phyloP scores from a whole-genome alignment of 2,113 vertebrate species.

The Ceratotherium simum region DNA sequence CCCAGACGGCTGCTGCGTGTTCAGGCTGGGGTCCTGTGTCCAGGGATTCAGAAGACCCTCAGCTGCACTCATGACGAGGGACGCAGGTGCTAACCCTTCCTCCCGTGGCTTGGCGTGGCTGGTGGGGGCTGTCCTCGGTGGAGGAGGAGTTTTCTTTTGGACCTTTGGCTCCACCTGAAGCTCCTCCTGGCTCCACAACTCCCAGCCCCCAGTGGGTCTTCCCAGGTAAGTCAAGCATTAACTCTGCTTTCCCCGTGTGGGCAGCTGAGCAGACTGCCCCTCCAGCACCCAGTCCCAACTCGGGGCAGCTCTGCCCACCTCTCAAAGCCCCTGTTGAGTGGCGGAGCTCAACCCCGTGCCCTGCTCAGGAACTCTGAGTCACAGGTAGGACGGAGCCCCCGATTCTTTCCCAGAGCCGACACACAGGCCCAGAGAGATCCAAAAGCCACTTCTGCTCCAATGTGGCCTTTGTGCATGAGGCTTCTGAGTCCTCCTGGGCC shows the following conservation, averaged over 20 bases:
- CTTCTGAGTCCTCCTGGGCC: rapidly evolving
- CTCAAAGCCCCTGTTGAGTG: constrained; percentile 81
- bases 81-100: rapidly evolving
- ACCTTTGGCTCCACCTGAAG: background rate
- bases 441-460: background rate
- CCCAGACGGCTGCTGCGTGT: background rate
- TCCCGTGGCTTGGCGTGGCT: rapidly evolving
- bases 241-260: background rate
- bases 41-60: rapidly evolving
- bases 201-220: rapidly evolving
- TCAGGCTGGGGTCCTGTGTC: background rate
- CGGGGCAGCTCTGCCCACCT: constrained; percentile 60
- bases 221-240: constrained; percentile 57
- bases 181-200: background rate
- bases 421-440: background rate
- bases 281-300: constrained; percentile 51
- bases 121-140: rapidly evolving
- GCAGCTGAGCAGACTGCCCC: background rate
- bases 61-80: rapidly evolving
- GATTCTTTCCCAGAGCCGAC: constrained; percentile 41
- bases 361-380: constrained; percentile 80
- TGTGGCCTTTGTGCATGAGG: background rate
- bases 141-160: too few species aligned
- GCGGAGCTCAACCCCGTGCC: constrained; percentile 73
- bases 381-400: constrained; percentile 35